phyloP scores from a whole-genome alignment of 2,797 vertebrate genomes.

The Acrocephalus scirpaceus region DNA sequence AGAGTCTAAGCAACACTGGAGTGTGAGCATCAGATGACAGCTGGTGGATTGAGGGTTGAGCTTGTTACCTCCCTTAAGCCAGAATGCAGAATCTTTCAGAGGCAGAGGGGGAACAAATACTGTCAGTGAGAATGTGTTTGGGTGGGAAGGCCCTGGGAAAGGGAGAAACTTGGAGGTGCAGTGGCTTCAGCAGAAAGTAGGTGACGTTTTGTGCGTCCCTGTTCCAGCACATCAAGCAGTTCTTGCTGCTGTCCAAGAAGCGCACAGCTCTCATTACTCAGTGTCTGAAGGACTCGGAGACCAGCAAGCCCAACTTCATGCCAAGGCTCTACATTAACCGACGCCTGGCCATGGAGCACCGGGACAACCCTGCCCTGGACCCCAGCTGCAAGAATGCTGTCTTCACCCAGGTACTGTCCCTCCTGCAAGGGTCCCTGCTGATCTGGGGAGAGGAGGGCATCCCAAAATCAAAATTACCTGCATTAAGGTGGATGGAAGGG shows the following conservation, averaged over 20 bases:
- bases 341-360: conserved; percentile 96
- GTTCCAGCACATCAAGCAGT: conserved; percentile 92
- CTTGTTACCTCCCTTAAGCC: background rate
- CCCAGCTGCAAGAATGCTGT: conserved; percentile 91
- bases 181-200: background rate
- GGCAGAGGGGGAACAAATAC: background rate
- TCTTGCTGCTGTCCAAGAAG: conserved; percentile 92
- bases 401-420: conserved; percentile 88
- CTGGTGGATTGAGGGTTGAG: background rate
- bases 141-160: background rate
- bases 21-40: background rate
- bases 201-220: background rate
- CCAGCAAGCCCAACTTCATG: conserved; percentile 96
- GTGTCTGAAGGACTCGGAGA: conserved; percentile 96
- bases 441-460: background rate
- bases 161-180: background rate
- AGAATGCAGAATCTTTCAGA: background rate
- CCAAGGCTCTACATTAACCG: conserved; percentile 97
- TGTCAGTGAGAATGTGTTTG: background rate
- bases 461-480: background rate
- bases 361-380: conserved; percentile 91
- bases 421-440: background rate
- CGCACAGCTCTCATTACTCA: conserved; percentile 91
- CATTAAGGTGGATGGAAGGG: background rate
- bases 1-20: background rate